These are phyloP conservation scores for Notarius quadriscutis DNA, from an alignment of 2,113 vertebrate genomes.

Conservation along the genomic window DNA sequence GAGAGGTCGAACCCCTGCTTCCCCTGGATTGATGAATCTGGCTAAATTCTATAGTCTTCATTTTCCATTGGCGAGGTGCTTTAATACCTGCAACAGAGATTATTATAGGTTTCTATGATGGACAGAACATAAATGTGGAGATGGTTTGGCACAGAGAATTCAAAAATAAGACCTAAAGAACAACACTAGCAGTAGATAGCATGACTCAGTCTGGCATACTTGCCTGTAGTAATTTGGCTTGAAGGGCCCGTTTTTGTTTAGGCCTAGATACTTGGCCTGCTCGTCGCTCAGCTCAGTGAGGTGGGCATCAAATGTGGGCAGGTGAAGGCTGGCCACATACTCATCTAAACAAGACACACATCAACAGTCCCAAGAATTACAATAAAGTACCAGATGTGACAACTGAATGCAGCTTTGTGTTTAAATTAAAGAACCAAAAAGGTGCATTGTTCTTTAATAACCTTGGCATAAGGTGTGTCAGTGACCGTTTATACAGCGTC, in stretches of 20 bases:
- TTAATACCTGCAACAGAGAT: constrained; percentile 80
- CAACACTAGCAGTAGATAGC: neutral
- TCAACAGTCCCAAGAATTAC: neutral
- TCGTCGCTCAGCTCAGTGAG: constrained; percentile 94
- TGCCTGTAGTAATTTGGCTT: constrained; percentile 99
- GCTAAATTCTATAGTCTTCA: constrained; percentile 60
- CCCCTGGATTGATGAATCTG: constrained; percentile 60
- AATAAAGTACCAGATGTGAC: neutral
- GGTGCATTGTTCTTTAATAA: neutral
- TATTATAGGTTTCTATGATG: neutral
- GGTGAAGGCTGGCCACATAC: constrained; percentile 96
- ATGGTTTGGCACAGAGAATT: neutral
- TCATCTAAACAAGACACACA: constrained; percentile 78
- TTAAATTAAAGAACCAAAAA: neutral
- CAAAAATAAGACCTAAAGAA: neutral
- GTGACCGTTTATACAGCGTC: neutral
- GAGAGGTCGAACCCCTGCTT: constrained; percentile 64
- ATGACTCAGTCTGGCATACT: constrained; percentile 1
- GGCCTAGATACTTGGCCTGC: constrained; percentile 96
- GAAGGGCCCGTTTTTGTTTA: constrained; percentile 98
- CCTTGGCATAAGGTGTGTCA: neutral
- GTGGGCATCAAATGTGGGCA: constrained; percentile 97
- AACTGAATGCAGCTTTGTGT: neutral
- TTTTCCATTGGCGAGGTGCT: constrained; percentile 28
- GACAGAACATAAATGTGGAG: neutral